Base-by-base conservation (phyloP, 2,888 invertebrate genomes). In the Portevinia maculata region DNA sequence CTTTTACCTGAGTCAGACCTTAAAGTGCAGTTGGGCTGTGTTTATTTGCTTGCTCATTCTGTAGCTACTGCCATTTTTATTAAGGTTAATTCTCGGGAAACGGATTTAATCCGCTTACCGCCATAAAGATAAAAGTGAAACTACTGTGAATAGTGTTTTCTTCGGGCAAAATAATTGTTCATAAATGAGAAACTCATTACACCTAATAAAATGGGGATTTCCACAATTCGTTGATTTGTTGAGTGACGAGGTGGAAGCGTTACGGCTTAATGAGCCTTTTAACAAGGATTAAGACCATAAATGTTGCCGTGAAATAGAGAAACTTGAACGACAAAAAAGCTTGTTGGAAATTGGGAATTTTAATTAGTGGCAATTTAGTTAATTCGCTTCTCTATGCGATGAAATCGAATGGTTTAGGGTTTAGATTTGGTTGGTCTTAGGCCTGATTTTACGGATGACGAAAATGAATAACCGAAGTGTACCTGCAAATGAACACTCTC, bases 51-150 rank as follows among this genome's bases (percentile, higher is more conserved):
- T 52, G 21, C 37, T 41, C 44, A 6, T 53, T 28, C 13, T 11
- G 2, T 13, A 1, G 11, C 11, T 15, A 3, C 30, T 8, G 24
- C 39, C n/a, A 15, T 17, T 79, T 79, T 62, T 53, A 79, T 69
- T 67, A 60, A 53, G 67, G 75, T 69, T 62, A 79, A 64, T 79
- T 70, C 53, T 59, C 76, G 34, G 67, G 48, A 71, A 83, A 78
- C 60, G 78, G 71, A 78, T 73, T 83, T 83, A 78, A 83, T 78
- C 83, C 78, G 83, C 83, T 83, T 83, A 83, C 71, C 67, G 55
- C 73, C 83, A 83, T 83, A 83, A 83, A 83, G 83, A 83, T 83
- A 73, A 78, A 78, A 78, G 46, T 52, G 44, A 62, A 78, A 62
- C 60, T 62, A 67, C 67, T 55, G 34, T 30, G 53, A 59, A 37